Conservation (phyloP, 2,113 vertebrate genomes). For the Aegithalos caudatus region DNA sequence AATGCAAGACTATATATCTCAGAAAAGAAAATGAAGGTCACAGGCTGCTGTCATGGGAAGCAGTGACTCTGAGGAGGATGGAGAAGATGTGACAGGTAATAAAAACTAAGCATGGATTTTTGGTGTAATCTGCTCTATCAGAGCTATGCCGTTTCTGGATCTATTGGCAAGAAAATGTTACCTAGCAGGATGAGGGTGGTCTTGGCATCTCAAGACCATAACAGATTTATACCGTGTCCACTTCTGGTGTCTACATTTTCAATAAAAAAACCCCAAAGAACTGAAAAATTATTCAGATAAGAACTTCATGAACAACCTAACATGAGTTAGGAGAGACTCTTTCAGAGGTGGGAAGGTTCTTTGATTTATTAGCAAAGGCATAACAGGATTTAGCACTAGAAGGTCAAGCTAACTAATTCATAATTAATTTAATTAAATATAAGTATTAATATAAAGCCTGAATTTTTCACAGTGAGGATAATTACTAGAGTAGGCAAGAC, state of each 20-base stretch:
- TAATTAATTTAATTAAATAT: slow-evolving; percentile 11
- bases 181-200: background rate
- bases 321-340: background rate
- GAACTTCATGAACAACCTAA: background rate
- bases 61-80: background rate
- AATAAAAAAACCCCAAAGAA: background rate
- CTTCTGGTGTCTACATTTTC: background rate
- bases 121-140: background rate
- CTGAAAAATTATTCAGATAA: background rate
- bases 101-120: background rate
- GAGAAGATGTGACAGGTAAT: background rate
- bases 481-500: background rate
- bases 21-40: slow-evolving; percentile 32
- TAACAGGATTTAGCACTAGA: background rate
- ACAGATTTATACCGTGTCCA: background rate
- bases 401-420: background rate
- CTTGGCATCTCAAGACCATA: background rate
- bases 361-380: background rate
- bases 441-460: background rate
- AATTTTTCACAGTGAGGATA: background rate
- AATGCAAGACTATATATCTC: slow-evolving; percentile 39
- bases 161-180: background rate
- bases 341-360: background rate
- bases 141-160: background rate
- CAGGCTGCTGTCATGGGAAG: slow-evolving; percentile 5